phyloP scores from a whole-genome alignment of 2,113 vertebrate species.

The Petrocephalus microphthalmus region DNA sequence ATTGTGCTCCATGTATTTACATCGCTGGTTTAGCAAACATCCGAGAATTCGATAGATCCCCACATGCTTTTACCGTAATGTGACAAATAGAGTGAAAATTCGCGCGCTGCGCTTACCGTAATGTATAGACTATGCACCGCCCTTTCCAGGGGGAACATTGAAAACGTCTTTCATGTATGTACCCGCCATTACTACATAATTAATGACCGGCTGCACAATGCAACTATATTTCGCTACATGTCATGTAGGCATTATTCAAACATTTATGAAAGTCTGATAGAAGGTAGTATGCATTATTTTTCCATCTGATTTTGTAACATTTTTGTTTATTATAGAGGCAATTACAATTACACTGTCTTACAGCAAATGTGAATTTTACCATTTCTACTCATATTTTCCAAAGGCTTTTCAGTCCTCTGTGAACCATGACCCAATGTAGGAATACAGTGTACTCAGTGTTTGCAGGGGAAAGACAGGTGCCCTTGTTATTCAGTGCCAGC shows the following conservation, averaged over 20 bases:
- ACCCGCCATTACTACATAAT: neutral
- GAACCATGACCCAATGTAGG: neutral
- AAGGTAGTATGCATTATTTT: neutral
- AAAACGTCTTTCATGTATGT: no score
- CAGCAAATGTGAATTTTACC: neutral
- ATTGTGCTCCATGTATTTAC: neutral
- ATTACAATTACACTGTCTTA: neutral
- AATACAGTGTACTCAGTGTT: neutral
- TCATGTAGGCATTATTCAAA: neutral
- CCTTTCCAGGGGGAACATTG: neutral
- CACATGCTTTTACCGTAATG: constrained; percentile 22
- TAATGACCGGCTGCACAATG: neutral
- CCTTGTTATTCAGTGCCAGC: neutral
- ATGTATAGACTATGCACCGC: neutral
- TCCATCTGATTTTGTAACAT: neutral
- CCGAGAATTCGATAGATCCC: constrained; percentile 13
- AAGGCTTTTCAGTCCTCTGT: neutral
- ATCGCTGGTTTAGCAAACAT: constrained; percentile 19
- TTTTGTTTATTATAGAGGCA: neutral
- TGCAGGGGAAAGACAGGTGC: neutral
- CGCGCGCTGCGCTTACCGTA: constrained; percentile 15
- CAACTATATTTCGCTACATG: neutral
- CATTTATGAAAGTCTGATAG: neutral
- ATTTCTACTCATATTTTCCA: neutral
- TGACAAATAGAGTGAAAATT: constrained; percentile 8